Conservation (phyloP, 2,888 invertebrate species). For the Amphipoea oculea region DNA sequence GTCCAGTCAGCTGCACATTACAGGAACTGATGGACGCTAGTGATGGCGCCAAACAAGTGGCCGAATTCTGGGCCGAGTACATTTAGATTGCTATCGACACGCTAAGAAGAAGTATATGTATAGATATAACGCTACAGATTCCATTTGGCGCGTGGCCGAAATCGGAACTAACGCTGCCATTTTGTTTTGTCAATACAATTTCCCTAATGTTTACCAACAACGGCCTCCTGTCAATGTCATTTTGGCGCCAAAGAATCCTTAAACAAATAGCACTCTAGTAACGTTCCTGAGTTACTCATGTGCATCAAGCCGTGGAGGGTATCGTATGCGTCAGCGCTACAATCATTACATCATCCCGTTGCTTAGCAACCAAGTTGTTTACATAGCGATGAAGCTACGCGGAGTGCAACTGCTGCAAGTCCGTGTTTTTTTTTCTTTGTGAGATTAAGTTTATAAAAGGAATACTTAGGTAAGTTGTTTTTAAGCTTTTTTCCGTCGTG, state of each 20-base stretch:
- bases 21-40: too few relatives aligned
- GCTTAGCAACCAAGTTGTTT: constrained; percentile 40
- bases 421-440: not conserved
- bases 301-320: not conserved
- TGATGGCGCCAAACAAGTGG: too few relatives aligned
- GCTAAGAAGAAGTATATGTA: too few relatives aligned
- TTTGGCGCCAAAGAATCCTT: not conserved
- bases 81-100: too few relatives aligned
- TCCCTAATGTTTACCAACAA: not conserved
- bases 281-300: constrained; percentile 19
- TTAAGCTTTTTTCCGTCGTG: not conserved
- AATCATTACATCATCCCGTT: constrained; percentile 10
- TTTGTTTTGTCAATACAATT: not conserved
- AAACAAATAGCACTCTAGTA: not conserved
- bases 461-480: constrained; percentile 10
- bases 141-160: not conserved
- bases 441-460: not conserved
- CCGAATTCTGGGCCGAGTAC: too few relatives aligned
- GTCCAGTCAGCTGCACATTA: too few relatives aligned
- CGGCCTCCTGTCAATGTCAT: not conserved
- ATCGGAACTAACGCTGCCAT: not conserved
- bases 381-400: constrained; percentile 12
- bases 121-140: not conserved
- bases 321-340: constrained; percentile 6
- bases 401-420: constrained; percentile 6